A percentile compares a stretch with the other conserved stretches of the same genome.
These are phyloP conservation scores for Yponomeuta sedellus DNA, from an alignment of 2,888 invertebrate genomes.

Conservation along the genomic window DNA sequence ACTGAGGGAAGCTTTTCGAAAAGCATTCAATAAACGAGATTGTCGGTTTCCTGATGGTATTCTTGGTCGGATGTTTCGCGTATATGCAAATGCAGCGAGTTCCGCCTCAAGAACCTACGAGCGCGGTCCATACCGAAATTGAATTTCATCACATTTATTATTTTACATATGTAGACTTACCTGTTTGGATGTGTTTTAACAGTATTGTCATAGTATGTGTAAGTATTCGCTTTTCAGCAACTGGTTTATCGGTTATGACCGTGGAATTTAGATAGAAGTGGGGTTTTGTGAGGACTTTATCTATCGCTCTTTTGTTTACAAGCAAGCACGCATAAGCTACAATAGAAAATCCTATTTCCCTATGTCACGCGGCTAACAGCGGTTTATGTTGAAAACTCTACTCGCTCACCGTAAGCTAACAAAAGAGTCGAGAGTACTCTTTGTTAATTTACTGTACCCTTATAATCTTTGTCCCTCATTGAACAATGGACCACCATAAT, in stretches of 20 bases:
- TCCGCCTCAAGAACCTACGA: slow-evolving; percentile 17
- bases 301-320: neutral
- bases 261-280: too few species aligned
- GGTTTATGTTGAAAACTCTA: slow-evolving; percentile 52
- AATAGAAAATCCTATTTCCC: slow-evolving; percentile 45
- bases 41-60: slow-evolving; percentile 32
- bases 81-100: slow-evolving; percentile 23
- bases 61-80: slow-evolving; percentile 34
- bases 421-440: slow-evolving; percentile 30
- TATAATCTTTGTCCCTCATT: slow-evolving; percentile 14
- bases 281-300: neutral
- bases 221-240: too few species aligned
- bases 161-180: slow-evolving; percentile 31
- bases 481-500: slow-evolving; percentile 11
- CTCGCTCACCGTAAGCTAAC: slow-evolving; percentile 50
- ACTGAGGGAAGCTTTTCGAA: slow-evolving; percentile 19
- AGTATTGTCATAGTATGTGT: too few species aligned
- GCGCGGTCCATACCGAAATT: slow-evolving; percentile 42
- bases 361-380: slow-evolving; percentile 52
- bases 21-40: slow-evolving; percentile 31
- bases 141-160: slow-evolving; percentile 30
- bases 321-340: slow-evolving; percentile 46
- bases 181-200: too few species aligned
- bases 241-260: too few species aligned
- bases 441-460: slow-evolving; percentile 15